A percentile compares a stretch with the other conserved stretches of the same genome.
These are phyloP conservation scores for Lomographa bimaculata DNA, from an alignment of 2,888 invertebrate species.

Conservation along the genomic window DNA sequence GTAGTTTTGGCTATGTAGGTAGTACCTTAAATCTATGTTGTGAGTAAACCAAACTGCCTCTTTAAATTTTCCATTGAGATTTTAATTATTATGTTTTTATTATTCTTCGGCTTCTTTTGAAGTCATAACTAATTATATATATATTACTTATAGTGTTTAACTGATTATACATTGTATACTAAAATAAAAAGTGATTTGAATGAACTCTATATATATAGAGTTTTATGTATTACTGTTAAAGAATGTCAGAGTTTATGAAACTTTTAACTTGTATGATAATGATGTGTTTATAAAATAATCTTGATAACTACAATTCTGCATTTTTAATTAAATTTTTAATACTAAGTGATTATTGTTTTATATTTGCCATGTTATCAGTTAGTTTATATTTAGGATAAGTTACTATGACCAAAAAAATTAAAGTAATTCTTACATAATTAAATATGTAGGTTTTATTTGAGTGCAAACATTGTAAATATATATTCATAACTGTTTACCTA, in stretches of 20 bases:
- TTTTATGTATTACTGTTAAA: conserved; percentile 17
- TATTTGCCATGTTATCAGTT: conserved; percentile 17
- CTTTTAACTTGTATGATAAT: background rate
- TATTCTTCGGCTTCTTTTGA: conserved; percentile 30
- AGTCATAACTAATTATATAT: conserved; percentile 34
- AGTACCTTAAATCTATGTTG: conserved; percentile 20
- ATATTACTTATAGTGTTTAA: too few relatives aligned
- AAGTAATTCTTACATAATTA: conserved; percentile 2
- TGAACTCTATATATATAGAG: too few relatives aligned
- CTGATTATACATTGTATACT: conserved; percentile 31
- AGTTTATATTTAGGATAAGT: conserved; percentile 3
- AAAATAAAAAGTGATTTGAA: too few relatives aligned
- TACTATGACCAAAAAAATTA: conserved; percentile 7
- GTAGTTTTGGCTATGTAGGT: too few relatives aligned
- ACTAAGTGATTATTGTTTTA: conserved; percentile 14
- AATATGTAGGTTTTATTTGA: too few relatives aligned
- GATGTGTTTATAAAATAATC: too few relatives aligned
- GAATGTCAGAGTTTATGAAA: conserved; percentile 15
- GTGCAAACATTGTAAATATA: conserved; percentile 5
- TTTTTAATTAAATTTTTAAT: conserved; percentile 13
- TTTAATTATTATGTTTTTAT: conserved; percentile 36
- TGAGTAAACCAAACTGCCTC: conserved; percentile 46
- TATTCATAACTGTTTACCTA: conserved; percentile 5
- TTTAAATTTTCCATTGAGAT: conserved; percentile 47
- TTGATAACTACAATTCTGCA: conserved; percentile 6